Conservation (phyloP, 1,140 invertebrate species). For the Saccostrea echinata region DNA sequence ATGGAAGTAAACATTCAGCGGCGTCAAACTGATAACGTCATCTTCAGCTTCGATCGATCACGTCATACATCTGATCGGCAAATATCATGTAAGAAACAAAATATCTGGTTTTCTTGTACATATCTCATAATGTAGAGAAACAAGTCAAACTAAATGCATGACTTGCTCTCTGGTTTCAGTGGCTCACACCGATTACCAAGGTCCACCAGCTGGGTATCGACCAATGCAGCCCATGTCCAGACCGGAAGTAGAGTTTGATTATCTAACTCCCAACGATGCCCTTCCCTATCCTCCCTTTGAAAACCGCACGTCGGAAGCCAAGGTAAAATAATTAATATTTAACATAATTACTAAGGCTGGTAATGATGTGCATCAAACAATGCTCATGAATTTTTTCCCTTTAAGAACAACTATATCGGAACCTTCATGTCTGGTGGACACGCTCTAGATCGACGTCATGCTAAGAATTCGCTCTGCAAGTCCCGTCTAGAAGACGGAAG, state of each 20-base stretch:
- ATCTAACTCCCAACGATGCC: conserved; percentile 66
- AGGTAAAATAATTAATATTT: conserved; percentile 62
- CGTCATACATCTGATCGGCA: conserved; percentile 65
- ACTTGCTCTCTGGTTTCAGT: conserved; percentile 52
- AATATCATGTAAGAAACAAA: conserved; percentile 62
- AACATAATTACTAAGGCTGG: no score
- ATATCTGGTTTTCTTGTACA: background rate
- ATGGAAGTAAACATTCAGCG: conserved; percentile 65
- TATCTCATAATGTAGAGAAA: background rate
- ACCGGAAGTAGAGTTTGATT: conserved; percentile 64
- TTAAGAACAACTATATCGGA: conserved; percentile 68
- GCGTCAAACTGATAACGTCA: conserved; percentile 64
- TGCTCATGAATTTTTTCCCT: background rate
- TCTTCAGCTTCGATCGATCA: conserved; percentile 63
- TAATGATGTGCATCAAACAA: no score
- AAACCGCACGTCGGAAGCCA: conserved; percentile 63
- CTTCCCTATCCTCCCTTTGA: conserved; percentile 64
- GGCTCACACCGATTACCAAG: conserved; percentile 63
- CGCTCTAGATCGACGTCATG: conserved; percentile 56
- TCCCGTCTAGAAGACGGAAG: conserved; percentile 59
- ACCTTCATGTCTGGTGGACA: conserved; percentile 57
- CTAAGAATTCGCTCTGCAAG: conserved; percentile 52
- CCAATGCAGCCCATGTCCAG: conserved; percentile 54
- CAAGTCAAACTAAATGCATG: background rate
- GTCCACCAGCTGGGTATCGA: conserved; percentile 60